phyloP scores from a whole-genome alignment of 2,113 vertebrate species.

The Grammomys dolichurus region DNA sequence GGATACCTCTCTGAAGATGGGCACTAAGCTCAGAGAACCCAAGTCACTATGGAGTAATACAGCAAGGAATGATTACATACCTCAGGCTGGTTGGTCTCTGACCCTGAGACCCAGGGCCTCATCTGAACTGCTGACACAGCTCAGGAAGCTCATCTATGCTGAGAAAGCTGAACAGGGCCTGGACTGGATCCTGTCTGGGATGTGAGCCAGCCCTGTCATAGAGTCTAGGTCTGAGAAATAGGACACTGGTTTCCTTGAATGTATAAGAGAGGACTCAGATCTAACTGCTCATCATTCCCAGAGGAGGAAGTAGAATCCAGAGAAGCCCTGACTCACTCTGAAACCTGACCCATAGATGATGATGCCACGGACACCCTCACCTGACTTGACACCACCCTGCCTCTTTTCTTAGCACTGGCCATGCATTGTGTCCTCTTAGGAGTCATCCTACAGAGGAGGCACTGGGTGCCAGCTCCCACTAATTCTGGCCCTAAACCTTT shows the following conservation, averaged over 20 bases:
- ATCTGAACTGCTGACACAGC: too few relatives aligned
- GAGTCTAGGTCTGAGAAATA: background rate
- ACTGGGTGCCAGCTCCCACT: too few relatives aligned
- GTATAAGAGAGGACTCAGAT: background rate
- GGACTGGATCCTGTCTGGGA: background rate
- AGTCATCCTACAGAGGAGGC: background rate
- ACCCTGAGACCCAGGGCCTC: background rate
- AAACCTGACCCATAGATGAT: background rate
- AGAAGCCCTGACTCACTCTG: too few relatives aligned
- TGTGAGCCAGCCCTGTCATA: rapidly evolving
- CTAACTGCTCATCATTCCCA: background rate
- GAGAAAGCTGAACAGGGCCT: background rate
- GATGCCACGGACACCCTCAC: too few relatives aligned
- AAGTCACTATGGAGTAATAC: background rate
- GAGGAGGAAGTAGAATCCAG: background rate
- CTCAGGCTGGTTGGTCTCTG: background rate
- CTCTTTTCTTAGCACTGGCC: background rate
- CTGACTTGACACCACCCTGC: background rate
- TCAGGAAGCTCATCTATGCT: too few relatives aligned
- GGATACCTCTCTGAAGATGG: background rate
- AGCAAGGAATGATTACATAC: background rate
- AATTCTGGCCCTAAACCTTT: background rate
- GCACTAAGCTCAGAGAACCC: background rate
- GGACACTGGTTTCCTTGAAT: background rate
- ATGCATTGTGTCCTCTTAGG: background rate